phyloP scores from a whole-genome alignment of 1,140 invertebrate species.

The Mercenaria mercenaria region DNA sequence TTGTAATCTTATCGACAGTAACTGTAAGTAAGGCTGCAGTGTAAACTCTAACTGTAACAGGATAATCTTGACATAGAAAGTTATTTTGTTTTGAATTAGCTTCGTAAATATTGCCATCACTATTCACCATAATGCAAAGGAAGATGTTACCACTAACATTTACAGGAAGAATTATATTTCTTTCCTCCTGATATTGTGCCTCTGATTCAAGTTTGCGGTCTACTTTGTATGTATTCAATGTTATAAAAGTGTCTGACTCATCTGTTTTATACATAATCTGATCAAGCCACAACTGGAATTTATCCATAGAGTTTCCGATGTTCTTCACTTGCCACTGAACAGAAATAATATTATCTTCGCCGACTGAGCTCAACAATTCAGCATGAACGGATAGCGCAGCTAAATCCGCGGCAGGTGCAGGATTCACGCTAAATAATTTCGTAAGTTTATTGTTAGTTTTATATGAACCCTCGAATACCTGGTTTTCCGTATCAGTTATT shows the following conservation, averaged over 20 bases:
- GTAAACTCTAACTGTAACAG: background rate
- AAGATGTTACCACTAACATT: background rate
- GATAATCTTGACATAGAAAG: background rate
- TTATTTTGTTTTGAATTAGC: background rate
- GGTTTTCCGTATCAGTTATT: background rate
- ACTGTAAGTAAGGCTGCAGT: background rate
- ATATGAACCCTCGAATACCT: background rate
- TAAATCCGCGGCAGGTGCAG: background rate
- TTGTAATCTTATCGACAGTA: background rate
- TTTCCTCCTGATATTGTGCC: background rate
- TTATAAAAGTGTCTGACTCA: background rate
- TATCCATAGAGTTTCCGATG: constrained; percentile 7
- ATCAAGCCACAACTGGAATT: background rate
- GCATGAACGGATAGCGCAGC: background rate
- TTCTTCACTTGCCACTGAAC: constrained; percentile 14
- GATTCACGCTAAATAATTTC: background rate
- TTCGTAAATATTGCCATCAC: background rate
- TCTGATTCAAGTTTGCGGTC: background rate
- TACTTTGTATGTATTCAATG: background rate
- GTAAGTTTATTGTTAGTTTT: background rate
- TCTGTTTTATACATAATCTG: background rate
- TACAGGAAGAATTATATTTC: background rate
- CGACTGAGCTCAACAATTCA: no score
- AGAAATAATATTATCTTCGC: background rate
- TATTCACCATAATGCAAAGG: background rate